Evolutionary conservation across 2,888 invertebrate species (phyloP).

Genomic region (Caenorhabditis becei): DNA sequence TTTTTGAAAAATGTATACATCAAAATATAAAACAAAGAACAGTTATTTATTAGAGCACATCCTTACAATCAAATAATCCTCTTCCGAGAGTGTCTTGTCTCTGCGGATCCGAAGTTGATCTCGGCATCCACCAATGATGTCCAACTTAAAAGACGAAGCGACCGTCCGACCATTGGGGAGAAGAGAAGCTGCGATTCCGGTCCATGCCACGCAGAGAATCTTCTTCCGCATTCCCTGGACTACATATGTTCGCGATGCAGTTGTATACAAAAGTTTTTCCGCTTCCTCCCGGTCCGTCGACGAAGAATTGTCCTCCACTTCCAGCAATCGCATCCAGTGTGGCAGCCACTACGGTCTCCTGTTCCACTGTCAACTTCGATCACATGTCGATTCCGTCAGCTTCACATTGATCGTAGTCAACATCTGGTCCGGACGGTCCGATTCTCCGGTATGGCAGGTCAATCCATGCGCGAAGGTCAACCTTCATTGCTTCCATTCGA

Average conservation of each 20-base stretch:
- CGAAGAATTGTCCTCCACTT: conserved; percentile 46
- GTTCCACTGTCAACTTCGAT: conserved; percentile 26
- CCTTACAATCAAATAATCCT: not conserved
- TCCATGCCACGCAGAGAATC: conserved; percentile 50
- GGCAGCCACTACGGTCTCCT: conserved; percentile 17
- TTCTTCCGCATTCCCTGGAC: conserved; percentile 72
- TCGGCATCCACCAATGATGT: conserved; percentile 14
- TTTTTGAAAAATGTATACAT: too few relatives aligned
- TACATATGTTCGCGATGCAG: conserved; percentile 80
- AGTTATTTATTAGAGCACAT: too few relatives aligned
- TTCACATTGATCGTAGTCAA: conserved; percentile 14
- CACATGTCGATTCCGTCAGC: conserved; percentile 14
- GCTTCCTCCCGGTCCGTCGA: conserved; percentile 83
- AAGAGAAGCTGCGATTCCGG: conserved; percentile 53
- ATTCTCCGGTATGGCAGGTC: not conserved
- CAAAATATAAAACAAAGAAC: too few relatives aligned
- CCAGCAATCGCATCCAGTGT: not conserved
- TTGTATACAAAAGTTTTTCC: conserved; percentile 83
- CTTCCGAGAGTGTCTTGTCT: not conserved
- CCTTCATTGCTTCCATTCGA: too few relatives aligned
- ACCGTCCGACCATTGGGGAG: conserved; percentile 56
- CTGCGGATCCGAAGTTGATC: not conserved
- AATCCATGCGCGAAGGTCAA: too few relatives aligned
- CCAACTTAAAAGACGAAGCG: conserved; percentile 39
- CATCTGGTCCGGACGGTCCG: not conserved